Percentiles rank a stretch among this genome's conserved stretches.
Evolutionary conservation across 2,888 invertebrate genomes (phyloP).

Genomic region (Pristionchus fissidentatus): DNA sequence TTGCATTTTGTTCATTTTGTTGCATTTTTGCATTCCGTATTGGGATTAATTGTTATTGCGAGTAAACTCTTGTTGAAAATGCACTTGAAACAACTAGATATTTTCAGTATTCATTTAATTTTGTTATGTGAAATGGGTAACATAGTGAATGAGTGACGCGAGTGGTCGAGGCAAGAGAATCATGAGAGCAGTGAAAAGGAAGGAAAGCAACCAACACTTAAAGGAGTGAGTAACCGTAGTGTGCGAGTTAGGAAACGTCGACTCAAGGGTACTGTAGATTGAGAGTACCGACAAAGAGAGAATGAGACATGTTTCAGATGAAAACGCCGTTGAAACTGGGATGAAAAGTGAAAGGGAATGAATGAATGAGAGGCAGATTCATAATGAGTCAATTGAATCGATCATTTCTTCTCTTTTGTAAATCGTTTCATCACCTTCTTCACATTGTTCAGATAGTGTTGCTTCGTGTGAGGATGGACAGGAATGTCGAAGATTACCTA

Average conservation of each 20-base stretch:
- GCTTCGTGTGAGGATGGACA: constrained; percentile 64
- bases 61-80: too few relatives aligned
- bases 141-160: too few relatives aligned
- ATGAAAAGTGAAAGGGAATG: constrained; percentile 11
- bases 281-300: neutral
- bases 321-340: constrained; percentile 9
- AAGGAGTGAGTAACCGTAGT: too few relatives aligned
- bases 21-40: neutral
- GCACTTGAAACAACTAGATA: too few relatives aligned
- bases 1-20: neutral
- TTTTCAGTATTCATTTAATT: too few relatives aligned
- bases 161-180: too few relatives aligned
- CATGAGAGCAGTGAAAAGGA: too few relatives aligned
- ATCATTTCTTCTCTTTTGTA: constrained; percentile 53
- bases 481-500: constrained; percentile 48
- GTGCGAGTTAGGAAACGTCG: constrained; percentile 13
- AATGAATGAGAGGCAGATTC: neutral
- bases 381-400: neutral
- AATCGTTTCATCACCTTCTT: constrained; percentile 66
- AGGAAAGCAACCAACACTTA: too few relatives aligned
- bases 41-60: too few relatives aligned
- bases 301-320: constrained; percentile 33
- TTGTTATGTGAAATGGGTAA: too few relatives aligned
- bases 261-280: neutral
- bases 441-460: constrained; percentile 64